Evolutionary conservation across 2,113 vertebrate species (phyloP), one percentile per base, ranked within the genome.

Genomic region (Ictalurus furcatus): DNA sequence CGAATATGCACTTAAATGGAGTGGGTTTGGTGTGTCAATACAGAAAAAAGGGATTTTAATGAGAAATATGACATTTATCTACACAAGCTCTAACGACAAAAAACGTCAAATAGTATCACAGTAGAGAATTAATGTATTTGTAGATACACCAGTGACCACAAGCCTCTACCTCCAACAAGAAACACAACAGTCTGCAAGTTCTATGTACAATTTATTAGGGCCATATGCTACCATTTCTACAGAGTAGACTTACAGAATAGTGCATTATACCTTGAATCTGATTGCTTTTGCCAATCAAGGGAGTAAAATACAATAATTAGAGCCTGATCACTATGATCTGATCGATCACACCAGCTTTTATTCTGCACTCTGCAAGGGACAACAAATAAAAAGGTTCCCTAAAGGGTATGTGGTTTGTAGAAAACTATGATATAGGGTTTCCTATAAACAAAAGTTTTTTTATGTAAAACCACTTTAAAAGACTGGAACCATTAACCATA

Each of bases 161-260:
- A 85, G 52, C 2, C 40, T 30, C 63, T 71, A 71, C 28, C 19
- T 34, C n/a, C 7, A 85, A 73, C 25, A 71, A 37, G n/a, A 54
- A 54, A 52, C 44, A 23, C 14, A 67, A 44, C 28, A 69, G 23
- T n/a, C 17, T 83, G 17, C 2, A 52, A 79, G 14, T 30, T 84
- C 6, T 48, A 28, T 84, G 19, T 48, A 44, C 11, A 69, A 94
- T 92, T 90, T 85, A 78, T 91, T 86, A 67, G 91, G 91, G 48
- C 13, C 73, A 92, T 92, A 95, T 76, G 89, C 61, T 30, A 94
- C 94, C 17, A 93, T 95, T 90, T 93, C 91, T 94, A 93, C 94
- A 90, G 90, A 14, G 90, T 94, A 52, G 37, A 44, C 73, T 95
- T 14, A 37, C 37, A 28, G 88, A 96, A 93, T 67, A 94, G 92